phyloP scores from a whole-genome alignment of 2,113 vertebrate species.

The Grammomys surdaster region DNA sequence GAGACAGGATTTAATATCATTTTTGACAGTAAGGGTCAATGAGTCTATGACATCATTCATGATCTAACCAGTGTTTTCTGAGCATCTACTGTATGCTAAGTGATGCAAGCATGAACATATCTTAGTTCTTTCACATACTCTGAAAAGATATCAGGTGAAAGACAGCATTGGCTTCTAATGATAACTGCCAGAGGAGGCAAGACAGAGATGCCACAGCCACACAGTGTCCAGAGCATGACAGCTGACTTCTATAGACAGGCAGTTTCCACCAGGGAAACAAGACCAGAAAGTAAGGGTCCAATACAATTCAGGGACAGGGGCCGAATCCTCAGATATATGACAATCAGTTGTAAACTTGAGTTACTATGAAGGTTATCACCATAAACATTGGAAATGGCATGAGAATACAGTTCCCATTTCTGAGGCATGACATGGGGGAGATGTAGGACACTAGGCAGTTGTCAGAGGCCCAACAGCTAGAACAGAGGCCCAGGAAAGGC shows the following conservation, averaged over 20 bases:
- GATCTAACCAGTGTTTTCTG: neutral
- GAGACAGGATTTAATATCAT: neutral
- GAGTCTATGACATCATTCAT: neutral
- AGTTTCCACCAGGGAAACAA: neutral
- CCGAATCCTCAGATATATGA: neutral
- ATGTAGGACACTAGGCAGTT: neutral
- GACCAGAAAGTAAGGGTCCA: neutral
- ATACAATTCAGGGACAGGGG: neutral
- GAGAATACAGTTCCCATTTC: neutral
- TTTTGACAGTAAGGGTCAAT: neutral
- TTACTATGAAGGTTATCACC: neutral
- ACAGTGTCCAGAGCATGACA: neutral
- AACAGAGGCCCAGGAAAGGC: neutral
- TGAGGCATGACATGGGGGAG: accelerated
- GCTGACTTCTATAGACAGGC: neutral
- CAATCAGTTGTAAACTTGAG: neutral
- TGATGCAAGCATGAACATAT: neutral
- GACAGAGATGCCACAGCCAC: neutral
- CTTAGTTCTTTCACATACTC: neutral
- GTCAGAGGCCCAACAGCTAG: neutral
- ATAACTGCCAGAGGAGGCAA: neutral
- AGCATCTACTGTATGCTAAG: neutral
- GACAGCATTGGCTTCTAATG: neutral
- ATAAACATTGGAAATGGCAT: neutral
- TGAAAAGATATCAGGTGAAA: neutral